Evolutionary conservation across 2,888 invertebrate genomes (phyloP), one percentile per base, ranked within the genome.

Genomic region (Caenorhabditis angaria): DNA sequence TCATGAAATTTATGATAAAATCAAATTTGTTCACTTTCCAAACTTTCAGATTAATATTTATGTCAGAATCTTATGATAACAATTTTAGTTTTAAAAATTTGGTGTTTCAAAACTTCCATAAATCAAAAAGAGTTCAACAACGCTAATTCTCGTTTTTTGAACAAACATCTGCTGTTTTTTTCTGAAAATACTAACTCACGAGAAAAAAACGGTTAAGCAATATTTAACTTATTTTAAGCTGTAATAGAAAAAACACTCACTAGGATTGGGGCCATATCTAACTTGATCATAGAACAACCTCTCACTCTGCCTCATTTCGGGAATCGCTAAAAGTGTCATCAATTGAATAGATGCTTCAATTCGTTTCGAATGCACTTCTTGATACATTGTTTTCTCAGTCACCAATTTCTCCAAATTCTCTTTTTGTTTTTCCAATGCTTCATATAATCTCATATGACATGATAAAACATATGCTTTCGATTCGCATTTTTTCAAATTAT

Each of bases 321-420:
- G 41, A 4, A 62, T 29, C 5, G 64, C 65, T 22, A 71, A 27
- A 12, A 73, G 47, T 5, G 48, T 20, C 1, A 68, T 63, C 60
- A 68, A 41, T 41, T 60, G 55, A 20, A 59, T 53, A 12, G 58
- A 32, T n/a, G 18, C 22, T 2, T 69, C 51, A 10, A 64, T 56
- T 56, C 64, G 32, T 48, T 71, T 64, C 5, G 65, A 59, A 48
- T 72, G 71, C 3, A 71, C 59, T 32, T 72, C 62, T 29, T 77
- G 74, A 57, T 61, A 77, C 14, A 67, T 63, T 2, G 47, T 59
- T 41, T 79, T 79, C 54, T 79, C 77, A 3, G 24, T 57, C 5
- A 79, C 65, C n/a, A 79, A 63, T 4, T 63, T 60, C 24, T 79
- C 77, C 29, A 79, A 41, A 50, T 79, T 79, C 18, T 70, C 63